Conservation (phyloP, 35 echinoderm and acorn worm species). For the Heliocidaris tuberculata region DNA sequence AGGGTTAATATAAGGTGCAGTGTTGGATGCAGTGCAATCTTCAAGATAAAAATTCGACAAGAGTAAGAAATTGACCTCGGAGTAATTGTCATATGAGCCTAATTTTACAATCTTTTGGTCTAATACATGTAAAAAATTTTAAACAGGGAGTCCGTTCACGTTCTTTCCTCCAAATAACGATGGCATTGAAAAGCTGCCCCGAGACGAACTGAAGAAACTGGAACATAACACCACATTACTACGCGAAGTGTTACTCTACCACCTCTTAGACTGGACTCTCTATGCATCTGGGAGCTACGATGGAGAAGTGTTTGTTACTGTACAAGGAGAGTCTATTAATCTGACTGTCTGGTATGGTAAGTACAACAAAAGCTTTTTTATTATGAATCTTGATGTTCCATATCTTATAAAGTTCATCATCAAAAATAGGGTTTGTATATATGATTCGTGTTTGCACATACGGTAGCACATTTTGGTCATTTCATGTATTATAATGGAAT, state of each 20-base stretch:
- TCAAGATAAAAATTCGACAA: too few species aligned
- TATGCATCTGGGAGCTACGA: conserved; percentile 45
- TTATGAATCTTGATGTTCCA: too few species aligned
- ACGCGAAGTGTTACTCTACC: conserved; percentile 44
- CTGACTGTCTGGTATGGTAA: conserved; percentile 55
- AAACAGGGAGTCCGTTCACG: conserved; percentile 46
- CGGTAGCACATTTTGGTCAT: not conserved
- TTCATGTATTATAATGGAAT: too few species aligned
- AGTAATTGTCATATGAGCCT: too few species aligned
- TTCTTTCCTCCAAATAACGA: conserved; percentile 52
- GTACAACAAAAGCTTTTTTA: not conserved
- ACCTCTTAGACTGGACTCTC: conserved; percentile 47
- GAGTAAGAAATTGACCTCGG: too few species aligned
- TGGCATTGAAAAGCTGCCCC: conserved; percentile 42
- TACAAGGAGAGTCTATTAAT: conserved; percentile 43
- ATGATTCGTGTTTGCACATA: not conserved
- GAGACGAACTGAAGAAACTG: conserved; percentile 19
- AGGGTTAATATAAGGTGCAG: too few species aligned
- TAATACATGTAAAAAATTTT: not conserved
- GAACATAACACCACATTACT: conserved; percentile 21
- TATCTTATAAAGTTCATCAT: not conserved
- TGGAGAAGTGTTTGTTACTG: conserved; percentile 39
- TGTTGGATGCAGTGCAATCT: too few species aligned
- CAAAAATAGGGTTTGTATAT: not conserved
- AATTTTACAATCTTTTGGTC: too few species aligned